phyloP scores from a whole-genome alignment of 2,888 invertebrate species.

The Macrosiphum euphorbiae region DNA sequence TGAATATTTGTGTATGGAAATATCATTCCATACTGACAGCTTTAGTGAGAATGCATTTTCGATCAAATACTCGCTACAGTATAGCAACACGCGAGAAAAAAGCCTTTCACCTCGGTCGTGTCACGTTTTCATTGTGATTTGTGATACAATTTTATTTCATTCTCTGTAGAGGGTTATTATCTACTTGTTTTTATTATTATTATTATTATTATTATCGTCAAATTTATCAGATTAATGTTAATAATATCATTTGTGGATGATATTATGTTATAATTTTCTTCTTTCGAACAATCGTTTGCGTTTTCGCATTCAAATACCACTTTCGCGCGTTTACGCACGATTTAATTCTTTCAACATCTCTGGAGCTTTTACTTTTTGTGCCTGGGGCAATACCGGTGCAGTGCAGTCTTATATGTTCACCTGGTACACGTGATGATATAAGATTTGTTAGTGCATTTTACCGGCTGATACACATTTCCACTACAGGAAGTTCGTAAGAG shows the following conservation, averaged over 20 bases:
- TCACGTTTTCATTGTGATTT: conserved; percentile 44
- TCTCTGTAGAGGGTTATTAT: conserved; percentile 7
- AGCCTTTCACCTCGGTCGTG: conserved; percentile 53
- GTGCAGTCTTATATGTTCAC: not conserved
- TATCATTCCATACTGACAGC: not conserved
- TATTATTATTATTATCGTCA: not conserved
- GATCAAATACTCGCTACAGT: not conserved
- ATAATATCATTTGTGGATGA: conserved; percentile 67
- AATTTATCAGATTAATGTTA: conserved; percentile 17
- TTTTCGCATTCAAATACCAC: conserved; percentile 18
- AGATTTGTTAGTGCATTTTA: not conserved
- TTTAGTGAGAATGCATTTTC: conserved; percentile 32
- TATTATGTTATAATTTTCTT: not conserved
- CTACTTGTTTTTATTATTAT: not conserved
- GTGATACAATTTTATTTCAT: conserved; percentile 45
- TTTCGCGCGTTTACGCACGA: conserved; percentile 52
- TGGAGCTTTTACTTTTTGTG: conserved; percentile 48
- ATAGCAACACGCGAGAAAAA: not conserved
- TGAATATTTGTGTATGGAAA: not conserved
- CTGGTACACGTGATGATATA: not conserved
- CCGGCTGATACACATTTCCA: not conserved
- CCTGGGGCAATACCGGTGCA: conserved; percentile 10
- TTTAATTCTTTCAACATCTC: conserved; percentile 41
- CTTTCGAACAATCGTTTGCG: not conserved
- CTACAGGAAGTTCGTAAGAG: not conserved